Percentiles rank a stretch among this genome's conserved stretches.
Conservation (phyloP, 2,113 vertebrate genomes). For the Grammomys surdaster region DNA sequence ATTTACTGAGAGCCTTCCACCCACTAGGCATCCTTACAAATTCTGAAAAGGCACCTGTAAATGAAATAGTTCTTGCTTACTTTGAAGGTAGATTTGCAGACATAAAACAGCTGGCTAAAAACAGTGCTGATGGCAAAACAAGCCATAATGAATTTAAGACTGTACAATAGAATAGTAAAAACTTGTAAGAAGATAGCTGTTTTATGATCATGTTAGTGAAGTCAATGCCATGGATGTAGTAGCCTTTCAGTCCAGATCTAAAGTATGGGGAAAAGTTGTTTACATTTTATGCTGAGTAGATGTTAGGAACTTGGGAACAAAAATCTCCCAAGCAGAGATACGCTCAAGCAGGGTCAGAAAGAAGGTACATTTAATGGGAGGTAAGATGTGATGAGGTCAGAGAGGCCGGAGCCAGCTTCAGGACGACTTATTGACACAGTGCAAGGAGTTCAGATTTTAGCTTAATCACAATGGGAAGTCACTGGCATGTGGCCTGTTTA, state of each 20-base stretch:
- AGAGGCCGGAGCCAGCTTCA: not conserved
- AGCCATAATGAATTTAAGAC: not conserved
- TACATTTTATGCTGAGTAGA: not conserved
- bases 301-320: not conserved
- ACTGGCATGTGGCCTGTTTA: constrained; percentile 8
- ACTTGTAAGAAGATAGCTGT: fast-evolving
- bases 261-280: not conserved
- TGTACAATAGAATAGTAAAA: not conserved
- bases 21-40: not conserved
- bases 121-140: not conserved
- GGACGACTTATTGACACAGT: not conserved
- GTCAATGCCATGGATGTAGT: not conserved
- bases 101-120: not conserved
- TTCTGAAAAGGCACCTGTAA: not conserved
- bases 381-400: constrained; percentile 9
- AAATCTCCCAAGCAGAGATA: not conserved
- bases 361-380: not conserved
- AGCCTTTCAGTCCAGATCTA: not conserved
- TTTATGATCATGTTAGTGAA: not conserved
- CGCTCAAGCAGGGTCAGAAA: not conserved
- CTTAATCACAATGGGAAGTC: not conserved
- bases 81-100: not conserved
- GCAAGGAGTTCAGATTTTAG: not conserved
- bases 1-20: not conserved
- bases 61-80: not conserved